These are phyloP conservation scores for Idaea straminata DNA, from an alignment of 2,888 invertebrate genomes.

Conservation along the genomic window DNA sequence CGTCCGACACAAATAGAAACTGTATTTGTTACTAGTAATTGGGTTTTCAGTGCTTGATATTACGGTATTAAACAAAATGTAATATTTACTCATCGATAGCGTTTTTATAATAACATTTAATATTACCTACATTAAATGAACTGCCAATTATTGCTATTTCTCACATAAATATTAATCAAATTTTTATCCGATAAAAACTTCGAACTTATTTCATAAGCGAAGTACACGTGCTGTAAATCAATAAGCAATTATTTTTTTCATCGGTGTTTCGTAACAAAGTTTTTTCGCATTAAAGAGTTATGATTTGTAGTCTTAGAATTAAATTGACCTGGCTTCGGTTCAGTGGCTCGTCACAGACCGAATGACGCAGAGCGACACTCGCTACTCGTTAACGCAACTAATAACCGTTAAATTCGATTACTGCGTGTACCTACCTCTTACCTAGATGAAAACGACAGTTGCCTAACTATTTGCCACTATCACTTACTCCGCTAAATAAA, in stretches of 20 bases:
- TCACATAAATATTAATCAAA: no score
- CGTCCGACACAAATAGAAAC: background rate
- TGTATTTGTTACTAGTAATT: background rate
- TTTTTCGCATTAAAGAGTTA: constrained; percentile 26
- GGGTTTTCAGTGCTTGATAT: background rate
- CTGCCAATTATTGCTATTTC: no score
- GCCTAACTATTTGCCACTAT: constrained; percentile 38
- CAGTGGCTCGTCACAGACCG: constrained; percentile 51
- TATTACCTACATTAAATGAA: no score
- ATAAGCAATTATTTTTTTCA: constrained; percentile 11
- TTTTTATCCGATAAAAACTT: no score
- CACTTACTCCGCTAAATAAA: constrained; percentile 12
- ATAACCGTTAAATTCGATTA: constrained; percentile 75
- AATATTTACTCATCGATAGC: background rate
- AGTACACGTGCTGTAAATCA: constrained; percentile 12
- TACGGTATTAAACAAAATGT: background rate
- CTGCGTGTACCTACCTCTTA: constrained; percentile 45
- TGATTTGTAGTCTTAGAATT: constrained; percentile 30
- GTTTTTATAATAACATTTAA: background rate
- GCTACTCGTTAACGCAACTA: constrained; percentile 53
- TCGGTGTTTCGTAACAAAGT: constrained; percentile 20
- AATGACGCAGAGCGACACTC: constrained; percentile 24
- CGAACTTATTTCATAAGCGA: background rate
- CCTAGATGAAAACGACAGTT: constrained; percentile 58
- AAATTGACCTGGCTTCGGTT: constrained; percentile 47